Conservation (phyloP, 1,140 invertebrate genomes). For the Drosophila kepulauana region DNA sequence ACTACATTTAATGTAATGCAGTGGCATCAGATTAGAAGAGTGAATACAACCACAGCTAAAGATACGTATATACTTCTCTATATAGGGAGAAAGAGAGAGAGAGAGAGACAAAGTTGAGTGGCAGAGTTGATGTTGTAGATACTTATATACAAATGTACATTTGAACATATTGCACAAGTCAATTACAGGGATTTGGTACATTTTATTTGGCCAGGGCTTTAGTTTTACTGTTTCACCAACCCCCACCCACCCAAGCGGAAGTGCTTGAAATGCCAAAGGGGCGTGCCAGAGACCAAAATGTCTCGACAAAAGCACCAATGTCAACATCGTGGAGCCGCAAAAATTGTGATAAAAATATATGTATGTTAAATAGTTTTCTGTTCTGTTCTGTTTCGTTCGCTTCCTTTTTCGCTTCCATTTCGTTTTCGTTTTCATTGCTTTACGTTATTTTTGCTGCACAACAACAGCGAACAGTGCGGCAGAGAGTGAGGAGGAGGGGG, state of each 20-base stretch:
- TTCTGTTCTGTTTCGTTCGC: constrained; percentile 31
- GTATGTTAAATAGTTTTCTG: constrained; percentile 72
- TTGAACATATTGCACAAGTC: constrained; percentile 74
- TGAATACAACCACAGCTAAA: constrained; percentile 38
- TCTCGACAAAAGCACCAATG: constrained; percentile 50
- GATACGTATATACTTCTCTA: constrained; percentile 23
- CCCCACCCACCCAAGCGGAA: background rate
- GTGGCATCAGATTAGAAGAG: constrained; percentile 44
- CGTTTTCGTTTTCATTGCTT: constrained; percentile 6
- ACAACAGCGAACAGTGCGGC: constrained; percentile 7
- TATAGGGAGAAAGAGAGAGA: background rate
- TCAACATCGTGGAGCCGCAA: constrained; percentile 64
- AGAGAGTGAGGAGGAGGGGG: background rate
- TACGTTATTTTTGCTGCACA: constrained; percentile 14
- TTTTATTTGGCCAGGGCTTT: constrained; percentile 72
- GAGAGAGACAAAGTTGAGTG: background rate
- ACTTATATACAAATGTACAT: constrained; percentile 38
- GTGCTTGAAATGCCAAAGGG: constrained; percentile 19
- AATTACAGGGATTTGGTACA: constrained; percentile 76
- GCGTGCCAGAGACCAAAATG: constrained; percentile 25
- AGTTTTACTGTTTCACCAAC: constrained; percentile 44
- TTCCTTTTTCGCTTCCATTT: constrained; percentile 3
- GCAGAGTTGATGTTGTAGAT: constrained; percentile 6
- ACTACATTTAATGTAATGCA: constrained; percentile 49
- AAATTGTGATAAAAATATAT: constrained; percentile 75